These are phyloP conservation scores for Phytoseiulus persimilis DNA, from an alignment of 2,888 invertebrate species.

Conservation along the genomic window DNA sequence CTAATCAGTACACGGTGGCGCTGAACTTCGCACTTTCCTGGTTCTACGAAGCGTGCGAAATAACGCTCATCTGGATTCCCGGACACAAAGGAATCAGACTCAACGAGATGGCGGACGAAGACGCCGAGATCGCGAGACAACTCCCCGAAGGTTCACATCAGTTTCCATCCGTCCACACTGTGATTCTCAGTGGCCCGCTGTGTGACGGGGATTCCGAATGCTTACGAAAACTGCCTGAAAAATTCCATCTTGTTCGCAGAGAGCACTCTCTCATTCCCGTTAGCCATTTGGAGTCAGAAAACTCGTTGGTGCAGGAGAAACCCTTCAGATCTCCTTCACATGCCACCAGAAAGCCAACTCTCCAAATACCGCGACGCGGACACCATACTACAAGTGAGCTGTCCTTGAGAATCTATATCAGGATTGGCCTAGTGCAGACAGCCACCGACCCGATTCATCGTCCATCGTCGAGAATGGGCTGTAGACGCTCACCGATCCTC, in stretches of 20 bases:
- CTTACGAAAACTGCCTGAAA: no score
- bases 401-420: neutral
- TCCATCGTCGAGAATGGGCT: no score
- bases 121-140: neutral
- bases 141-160: neutral
- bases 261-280: neutral
- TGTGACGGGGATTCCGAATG: no score
- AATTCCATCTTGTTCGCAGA: neutral
- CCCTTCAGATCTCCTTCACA: neutral
- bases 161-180: no score
- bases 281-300: neutral
- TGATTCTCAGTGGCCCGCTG: no score
- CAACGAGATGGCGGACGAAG: neutral
- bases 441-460: neutral
- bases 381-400: neutral
- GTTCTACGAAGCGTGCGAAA: neutral
- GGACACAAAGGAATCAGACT: neutral
- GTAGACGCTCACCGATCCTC: no score
- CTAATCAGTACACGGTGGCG: neutral
- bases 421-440: neutral
- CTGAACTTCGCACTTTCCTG: neutral
- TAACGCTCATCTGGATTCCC: neutral
- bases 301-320: neutral
- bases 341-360: neutral
- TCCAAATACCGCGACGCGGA: conserved; percentile 13